A percentile compares a stretch with the other conserved stretches of the same genome.
These are phyloP conservation scores for Theonella swinhoei DNA, from an alignment of 37 sponge, comb jelly and placozoan species.

Conservation along the genomic window DNA sequence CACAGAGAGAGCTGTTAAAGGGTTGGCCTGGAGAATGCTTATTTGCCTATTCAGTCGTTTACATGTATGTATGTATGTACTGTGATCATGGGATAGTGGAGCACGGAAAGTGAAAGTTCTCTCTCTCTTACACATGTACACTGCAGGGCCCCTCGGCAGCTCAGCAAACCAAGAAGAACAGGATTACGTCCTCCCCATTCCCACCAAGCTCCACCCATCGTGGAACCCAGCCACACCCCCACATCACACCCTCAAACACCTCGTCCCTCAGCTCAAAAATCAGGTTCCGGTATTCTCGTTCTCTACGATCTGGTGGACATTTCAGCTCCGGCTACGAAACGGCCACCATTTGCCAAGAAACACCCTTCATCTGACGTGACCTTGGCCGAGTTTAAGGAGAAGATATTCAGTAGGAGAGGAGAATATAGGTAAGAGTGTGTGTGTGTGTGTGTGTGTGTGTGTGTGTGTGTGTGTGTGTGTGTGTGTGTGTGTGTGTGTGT, in stretches of 20 bases:
- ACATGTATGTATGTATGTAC: background rate
- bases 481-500: conserved; percentile 40
- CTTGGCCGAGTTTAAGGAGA: conserved; percentile 71
- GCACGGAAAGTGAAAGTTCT: background rate
- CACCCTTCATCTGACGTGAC: conserved; percentile 34
- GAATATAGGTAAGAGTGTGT: background rate
- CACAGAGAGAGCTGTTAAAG: background rate
- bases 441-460: conserved; percentile 20
- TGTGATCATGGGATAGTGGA: no score
- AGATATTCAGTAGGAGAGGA: conserved; percentile 71
- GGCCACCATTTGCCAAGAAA: conserved; percentile 17
- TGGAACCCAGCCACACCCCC: conserved; percentile 1
- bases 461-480: conserved; percentile 46
- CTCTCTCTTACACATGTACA: background rate
- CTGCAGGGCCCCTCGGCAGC: background rate
- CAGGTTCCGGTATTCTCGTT: conserved; percentile 17
- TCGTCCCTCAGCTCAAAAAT: background rate
- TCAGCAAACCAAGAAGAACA: background rate
- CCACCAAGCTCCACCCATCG: background rate
- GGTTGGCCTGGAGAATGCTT: background rate
- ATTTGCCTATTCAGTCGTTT: background rate
- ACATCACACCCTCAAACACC: background rate
- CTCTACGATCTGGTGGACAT: conserved; percentile 52
- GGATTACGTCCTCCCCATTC: background rate
- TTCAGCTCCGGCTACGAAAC: conserved; percentile 23